Conservation (phyloP, 35 echinoderm and acorn worm species). For the Stichopus chloronotus region DNA sequence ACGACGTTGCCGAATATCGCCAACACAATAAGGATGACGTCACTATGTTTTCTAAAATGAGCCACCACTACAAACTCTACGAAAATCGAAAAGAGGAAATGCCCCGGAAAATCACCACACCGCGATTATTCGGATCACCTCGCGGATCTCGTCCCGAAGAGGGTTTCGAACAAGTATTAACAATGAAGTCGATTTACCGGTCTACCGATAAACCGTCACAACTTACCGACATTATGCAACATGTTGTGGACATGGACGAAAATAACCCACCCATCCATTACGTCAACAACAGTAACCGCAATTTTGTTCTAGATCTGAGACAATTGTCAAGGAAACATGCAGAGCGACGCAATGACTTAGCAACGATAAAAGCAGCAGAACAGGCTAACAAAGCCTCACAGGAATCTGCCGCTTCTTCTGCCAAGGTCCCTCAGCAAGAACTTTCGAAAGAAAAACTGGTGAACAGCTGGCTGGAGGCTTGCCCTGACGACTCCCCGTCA, state of each 20-base stretch:
- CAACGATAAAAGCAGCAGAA: constrained; percentile 13
- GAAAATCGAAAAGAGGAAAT: constrained; percentile 13
- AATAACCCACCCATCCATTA: not conserved
- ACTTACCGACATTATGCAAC: not conserved
- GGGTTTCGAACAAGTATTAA: constrained; percentile 12
- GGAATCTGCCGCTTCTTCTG: no score
- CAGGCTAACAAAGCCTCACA: not conserved
- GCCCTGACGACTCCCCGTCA: not conserved
- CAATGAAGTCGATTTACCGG: constrained; percentile 40
- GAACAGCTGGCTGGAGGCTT: constrained; percentile 31
- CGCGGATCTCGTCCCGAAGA: not conserved
- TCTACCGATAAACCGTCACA: not conserved
- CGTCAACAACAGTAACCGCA: not conserved
- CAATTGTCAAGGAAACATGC: constrained; percentile 39
- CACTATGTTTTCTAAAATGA: not conserved
- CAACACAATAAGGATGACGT: not conserved
- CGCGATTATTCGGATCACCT: not conserved
- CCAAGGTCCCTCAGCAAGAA: constrained; percentile 8
- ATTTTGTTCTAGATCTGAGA: constrained; percentile 35
- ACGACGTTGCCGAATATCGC: not conserved
- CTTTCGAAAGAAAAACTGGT: constrained; percentile 34
- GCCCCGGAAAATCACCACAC: not conserved
- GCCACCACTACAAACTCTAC: not conserved
- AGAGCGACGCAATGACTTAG: constrained; percentile 2
- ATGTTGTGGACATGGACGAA: not conserved